Percentiles rank a stretch among this genome's conserved stretches.
Conservation (phyloP, 2,113 vertebrate genomes). For the Agapornis roseicollis region DNA sequence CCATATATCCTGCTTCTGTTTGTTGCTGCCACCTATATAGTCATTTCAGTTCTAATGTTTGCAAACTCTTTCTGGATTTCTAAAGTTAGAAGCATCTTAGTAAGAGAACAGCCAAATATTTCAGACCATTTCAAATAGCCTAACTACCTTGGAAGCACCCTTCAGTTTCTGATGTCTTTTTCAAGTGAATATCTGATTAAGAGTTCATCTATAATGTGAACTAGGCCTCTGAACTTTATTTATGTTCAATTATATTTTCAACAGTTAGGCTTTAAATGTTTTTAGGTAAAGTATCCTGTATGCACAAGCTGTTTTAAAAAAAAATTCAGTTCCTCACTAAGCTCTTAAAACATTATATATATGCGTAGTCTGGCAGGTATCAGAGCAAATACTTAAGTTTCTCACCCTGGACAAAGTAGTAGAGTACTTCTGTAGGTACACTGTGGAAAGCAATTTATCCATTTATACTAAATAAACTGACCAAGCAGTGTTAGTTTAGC, state of each 20-base stretch:
- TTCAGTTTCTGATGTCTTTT: not conserved
- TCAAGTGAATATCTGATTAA: not conserved
- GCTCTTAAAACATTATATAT: not conserved
- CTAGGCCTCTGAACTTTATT: not conserved
- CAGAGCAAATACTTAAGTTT: not conserved
- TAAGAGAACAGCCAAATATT: not conserved
- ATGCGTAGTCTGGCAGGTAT: rapidly evolving
- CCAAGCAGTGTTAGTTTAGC: not conserved
- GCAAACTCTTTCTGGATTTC: not conserved
- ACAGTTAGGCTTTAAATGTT: not conserved
- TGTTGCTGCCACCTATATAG: not conserved
- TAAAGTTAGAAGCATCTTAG: not conserved
- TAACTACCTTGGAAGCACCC: not conserved
- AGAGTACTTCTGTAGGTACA: not conserved
- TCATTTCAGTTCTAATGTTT: not conserved
- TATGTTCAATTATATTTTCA: not conserved
- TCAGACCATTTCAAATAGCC: not conserved
- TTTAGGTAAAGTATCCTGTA: not conserved
- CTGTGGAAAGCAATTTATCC: not conserved
- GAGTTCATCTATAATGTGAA: not conserved
- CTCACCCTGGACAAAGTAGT: not conserved
- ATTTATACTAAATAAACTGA: not conserved
- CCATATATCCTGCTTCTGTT: not conserved
- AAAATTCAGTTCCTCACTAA: not conserved
- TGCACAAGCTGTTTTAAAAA: not conserved